phyloP scores from a whole-genome alignment of 2,888 invertebrate species.

The Psococerastis gibbosa region DNA sequence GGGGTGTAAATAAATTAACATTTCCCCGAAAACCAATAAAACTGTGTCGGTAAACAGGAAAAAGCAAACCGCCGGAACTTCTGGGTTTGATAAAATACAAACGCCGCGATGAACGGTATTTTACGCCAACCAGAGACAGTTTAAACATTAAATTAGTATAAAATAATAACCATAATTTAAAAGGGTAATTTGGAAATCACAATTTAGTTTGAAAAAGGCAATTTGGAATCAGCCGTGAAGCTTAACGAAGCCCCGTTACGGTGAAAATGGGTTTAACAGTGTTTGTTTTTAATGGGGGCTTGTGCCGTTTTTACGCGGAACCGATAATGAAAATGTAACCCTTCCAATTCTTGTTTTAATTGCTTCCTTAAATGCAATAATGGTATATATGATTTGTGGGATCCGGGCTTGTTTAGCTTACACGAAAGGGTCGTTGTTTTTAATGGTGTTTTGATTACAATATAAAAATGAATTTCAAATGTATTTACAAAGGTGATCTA shows the following conservation, averaged over 20 bases:
- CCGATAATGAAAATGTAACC: constrained; percentile 9
- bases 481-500: too few relatives aligned
- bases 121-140: neutral
- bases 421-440: neutral
- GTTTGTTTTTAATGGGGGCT: neutral
- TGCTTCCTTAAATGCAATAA: constrained; percentile 10
- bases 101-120: too few relatives aligned
- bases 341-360: constrained; percentile 11
- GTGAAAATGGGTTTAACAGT: neutral
- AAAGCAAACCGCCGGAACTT: too few relatives aligned
- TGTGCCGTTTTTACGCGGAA: neutral
- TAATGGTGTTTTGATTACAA: too few relatives aligned
- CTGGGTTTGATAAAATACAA: too few relatives aligned
- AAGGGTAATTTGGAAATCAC: constrained; percentile 10
- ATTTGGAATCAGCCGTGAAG: constrained; percentile 10
- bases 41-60: too few relatives aligned
- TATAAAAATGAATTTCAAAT: too few relatives aligned
- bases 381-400: constrained; percentile 8
- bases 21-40: too few relatives aligned
- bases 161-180: constrained; percentile 11
- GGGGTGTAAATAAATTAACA: too few relatives aligned
- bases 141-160: constrained; percentile 10
- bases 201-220: constrained; percentile 10
- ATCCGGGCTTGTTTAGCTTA: neutral
- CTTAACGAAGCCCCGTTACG: neutral